These are phyloP conservation scores for Rhizomys pruinosus DNA, from an alignment of 2,113 vertebrate genomes.

Conservation along the genomic window DNA sequence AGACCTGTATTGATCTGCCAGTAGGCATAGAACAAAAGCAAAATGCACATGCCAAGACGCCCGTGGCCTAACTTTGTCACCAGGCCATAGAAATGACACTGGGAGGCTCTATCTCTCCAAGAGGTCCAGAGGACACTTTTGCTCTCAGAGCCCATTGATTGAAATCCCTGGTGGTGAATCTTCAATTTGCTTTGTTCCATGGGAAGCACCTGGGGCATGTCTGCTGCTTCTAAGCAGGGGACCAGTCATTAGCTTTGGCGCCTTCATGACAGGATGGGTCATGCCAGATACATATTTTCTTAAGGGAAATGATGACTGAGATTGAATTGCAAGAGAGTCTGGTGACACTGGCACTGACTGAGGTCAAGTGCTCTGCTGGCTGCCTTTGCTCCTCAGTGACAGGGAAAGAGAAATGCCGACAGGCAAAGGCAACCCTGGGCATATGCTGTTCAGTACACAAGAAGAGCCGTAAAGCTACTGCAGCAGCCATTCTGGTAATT, in stretches of 20 bases:
- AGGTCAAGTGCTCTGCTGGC: background rate
- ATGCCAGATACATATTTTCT: background rate
- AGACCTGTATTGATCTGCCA: background rate
- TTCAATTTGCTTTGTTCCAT: background rate
- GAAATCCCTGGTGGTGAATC: background rate
- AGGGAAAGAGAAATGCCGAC: background rate
- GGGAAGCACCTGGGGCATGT: background rate
- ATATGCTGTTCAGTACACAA: background rate
- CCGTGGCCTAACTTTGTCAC: background rate
- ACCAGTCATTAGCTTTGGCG: background rate
- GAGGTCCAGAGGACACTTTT: background rate
- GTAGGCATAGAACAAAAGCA: background rate
- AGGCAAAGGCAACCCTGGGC: background rate
- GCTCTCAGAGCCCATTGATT: background rate
- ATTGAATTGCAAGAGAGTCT: background rate
- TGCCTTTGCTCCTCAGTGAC: background rate
- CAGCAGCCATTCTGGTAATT: slow-evolving; percentile 9
- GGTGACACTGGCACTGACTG: background rate
- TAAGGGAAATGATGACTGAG: background rate
- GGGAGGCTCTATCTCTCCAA: too few species aligned
- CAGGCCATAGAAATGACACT: too few species aligned
- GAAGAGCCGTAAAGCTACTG: background rate
- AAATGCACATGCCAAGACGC: background rate
- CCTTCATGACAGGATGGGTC: background rate
- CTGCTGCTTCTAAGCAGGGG: background rate